phyloP scores from a whole-genome alignment of 2,888 invertebrate genomes.

The Mythimna pallens region DNA sequence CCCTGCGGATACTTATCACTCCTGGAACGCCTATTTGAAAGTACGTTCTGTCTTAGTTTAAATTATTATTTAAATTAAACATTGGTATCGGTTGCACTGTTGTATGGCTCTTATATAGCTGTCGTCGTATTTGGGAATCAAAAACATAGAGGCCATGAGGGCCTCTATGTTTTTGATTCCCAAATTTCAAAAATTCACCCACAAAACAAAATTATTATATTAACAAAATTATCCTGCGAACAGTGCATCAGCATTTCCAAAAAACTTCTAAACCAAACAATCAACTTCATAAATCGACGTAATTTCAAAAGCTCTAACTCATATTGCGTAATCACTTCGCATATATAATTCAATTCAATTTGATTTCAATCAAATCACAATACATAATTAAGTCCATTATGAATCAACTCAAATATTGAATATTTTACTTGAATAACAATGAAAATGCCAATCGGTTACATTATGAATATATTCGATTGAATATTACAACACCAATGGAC shows the following conservation, averaged over 20 bases:
- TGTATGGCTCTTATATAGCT: background rate
- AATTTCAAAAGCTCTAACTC: slow-evolving; percentile 23
- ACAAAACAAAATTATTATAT: too few relatives aligned
- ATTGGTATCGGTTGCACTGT: background rate
- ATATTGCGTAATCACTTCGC: slow-evolving; percentile 28
- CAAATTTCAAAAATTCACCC: too few relatives aligned
- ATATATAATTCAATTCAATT: slow-evolving; percentile 53
- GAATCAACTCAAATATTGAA: slow-evolving; percentile 66
- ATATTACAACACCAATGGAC: slow-evolving; percentile 69
- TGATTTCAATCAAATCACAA: slow-evolving; percentile 58
- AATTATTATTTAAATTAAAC: background rate
- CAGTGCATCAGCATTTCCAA: background rate
- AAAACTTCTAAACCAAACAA: background rate
- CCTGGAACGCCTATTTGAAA: background rate
- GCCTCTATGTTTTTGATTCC: too few relatives aligned
- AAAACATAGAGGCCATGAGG: background rate
- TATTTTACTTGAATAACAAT: slow-evolving; percentile 65
- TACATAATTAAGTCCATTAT: slow-evolving; percentile 63
- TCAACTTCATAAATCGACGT: slow-evolving; percentile 5
- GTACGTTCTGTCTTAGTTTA: background rate
- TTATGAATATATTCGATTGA: slow-evolving; percentile 68
- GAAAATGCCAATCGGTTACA: slow-evolving; percentile 67
- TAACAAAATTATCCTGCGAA: background rate
- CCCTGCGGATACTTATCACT: too few relatives aligned
- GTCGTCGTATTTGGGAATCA: too few relatives aligned